These are phyloP conservation scores for Solenopsis invicta DNA, from an alignment of 1,140 invertebrate species.

Conservation along the genomic window DNA sequence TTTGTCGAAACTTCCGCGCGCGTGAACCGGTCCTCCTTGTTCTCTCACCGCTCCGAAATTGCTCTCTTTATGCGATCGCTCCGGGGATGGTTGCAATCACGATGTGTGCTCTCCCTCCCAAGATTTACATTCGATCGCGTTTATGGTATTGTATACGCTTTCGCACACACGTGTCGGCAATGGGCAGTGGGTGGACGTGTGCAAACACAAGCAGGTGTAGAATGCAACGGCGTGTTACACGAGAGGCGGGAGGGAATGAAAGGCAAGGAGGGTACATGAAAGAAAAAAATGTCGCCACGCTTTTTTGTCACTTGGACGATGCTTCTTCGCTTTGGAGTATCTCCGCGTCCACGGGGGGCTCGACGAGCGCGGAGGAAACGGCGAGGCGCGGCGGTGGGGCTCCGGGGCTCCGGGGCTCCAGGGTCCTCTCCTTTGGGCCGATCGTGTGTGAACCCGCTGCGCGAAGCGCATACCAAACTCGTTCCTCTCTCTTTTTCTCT, in stretches of 20 bases:
- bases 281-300: slow-evolving; percentile 76
- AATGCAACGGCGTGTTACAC: slow-evolving; percentile 36
- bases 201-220: slow-evolving; percentile 69
- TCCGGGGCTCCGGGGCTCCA: neutral
- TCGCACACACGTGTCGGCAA: slow-evolving; percentile 32
- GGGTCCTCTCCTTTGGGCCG: slow-evolving; percentile 63
- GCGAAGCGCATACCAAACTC: slow-evolving; percentile 84
- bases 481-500: slow-evolving; percentile 50
- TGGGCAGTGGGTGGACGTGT: slow-evolving; percentile 45
- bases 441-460: slow-evolving; percentile 83
- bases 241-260: slow-evolving; percentile 8
- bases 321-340: slow-evolving; percentile 60
- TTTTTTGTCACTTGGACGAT: slow-evolving; percentile 76
- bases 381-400: too few species aligned
- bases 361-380: slow-evolving; percentile 18
- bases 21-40: slow-evolving; percentile 26
- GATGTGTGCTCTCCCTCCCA: neutral
- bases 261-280: neutral
- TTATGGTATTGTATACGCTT: slow-evolving; percentile 38
- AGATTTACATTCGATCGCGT: slow-evolving; percentile 44
- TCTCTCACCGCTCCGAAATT: slow-evolving; percentile 26
- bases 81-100: slow-evolving; percentile 51
- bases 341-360: slow-evolving; percentile 46
- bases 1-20: slow-evolving; percentile 64
- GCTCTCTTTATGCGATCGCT: slow-evolving; percentile 39